Percentiles rank a stretch among this genome's conserved stretches.
These are phyloP conservation scores for Willowsia nigromaculata DNA, from an alignment of 2,888 invertebrate species.

Conservation along the genomic window DNA sequence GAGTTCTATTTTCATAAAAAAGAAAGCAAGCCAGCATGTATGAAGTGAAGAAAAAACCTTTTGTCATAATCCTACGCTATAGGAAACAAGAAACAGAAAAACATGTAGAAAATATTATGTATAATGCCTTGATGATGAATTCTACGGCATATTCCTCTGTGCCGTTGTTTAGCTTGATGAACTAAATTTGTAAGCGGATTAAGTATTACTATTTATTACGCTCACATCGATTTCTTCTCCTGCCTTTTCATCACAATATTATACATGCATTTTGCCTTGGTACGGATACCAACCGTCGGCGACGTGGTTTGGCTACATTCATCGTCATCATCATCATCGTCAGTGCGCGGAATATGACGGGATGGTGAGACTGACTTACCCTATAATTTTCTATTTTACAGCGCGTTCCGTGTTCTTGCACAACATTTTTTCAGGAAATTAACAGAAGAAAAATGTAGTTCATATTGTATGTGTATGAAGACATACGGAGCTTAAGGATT, in stretches of 20 bases:
- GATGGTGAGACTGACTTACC: slow-evolving; percentile 18
- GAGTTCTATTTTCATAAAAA: neutral
- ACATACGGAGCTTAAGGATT: neutral
- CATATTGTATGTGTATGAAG: neutral
- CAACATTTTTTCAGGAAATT: slow-evolving; percentile 53
- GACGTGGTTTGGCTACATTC: neutral
- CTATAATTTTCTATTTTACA: slow-evolving; percentile 55
- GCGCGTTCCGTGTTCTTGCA: neutral
- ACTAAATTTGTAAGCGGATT: slow-evolving; percentile 57
- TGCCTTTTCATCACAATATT: neutral
- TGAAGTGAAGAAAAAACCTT: neutral
- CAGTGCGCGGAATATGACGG: neutral
- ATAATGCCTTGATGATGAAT: neutral
- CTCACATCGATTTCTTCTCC: slow-evolving; percentile 42
- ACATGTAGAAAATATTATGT: neutral
- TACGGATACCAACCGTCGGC: neutral
- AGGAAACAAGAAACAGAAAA: neutral
- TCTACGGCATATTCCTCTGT: neutral
- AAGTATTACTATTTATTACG: slow-evolving; percentile 43
- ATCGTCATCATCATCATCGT: neutral
- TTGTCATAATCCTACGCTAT: neutral
- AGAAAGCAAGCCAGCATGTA: neutral
- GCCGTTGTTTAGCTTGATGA: slow-evolving; percentile 35
- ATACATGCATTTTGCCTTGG: neutral
- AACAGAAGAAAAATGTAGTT: slow-evolving; percentile 22